Evolutionary conservation across 2,888 invertebrate species (phyloP), one percentile per base, ranked within the genome.

Genomic region (Pammene fasciana): DNA sequence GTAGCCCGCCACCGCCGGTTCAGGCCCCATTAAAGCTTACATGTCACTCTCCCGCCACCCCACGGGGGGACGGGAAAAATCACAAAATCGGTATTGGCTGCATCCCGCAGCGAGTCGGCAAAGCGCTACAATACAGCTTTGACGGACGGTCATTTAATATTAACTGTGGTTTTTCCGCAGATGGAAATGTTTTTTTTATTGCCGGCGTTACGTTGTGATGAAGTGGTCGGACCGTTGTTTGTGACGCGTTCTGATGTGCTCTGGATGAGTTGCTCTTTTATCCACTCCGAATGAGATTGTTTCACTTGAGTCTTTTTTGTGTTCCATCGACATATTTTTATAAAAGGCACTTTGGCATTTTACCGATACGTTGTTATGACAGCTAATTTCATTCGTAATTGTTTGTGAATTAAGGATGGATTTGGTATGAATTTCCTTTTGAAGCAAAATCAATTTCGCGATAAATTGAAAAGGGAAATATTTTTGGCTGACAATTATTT

Each of bases 91-190:
- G 88, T 89, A 90, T 90, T 84, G 90, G 87, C 85, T 84, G 85
- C 84, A 84, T 85, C 88, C 89, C 89, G 85, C 87, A 80, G 86
- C 83, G 87, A 78, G 83, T 79, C 82, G 76, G 82, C 85, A 84
- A 86, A 87, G 84, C 87, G 82, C 84, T 79, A 87, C 90, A 88
- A 90, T 88, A 88, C 87, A 87, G 88, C 89, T 92, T 92, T 92
- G 92, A 92, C 88, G 89, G 86, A 91, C 89, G 90, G 86, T 90
- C 91, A 91, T 92, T 92, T 92, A 92, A 92, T 92, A 92, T 92
- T 92, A 90, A 92, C 92, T 90, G 92, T 83, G 92, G 92, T 91
- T 91, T 90, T 88, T 85, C 88, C 89, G 85, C 90, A 91, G 90
- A 91, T 92, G 92, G 89, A 88, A 91, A 90, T 89, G 86, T 88